Percentiles rank a stretch among this genome's conserved stretches.
Evolutionary conservation across 1,140 invertebrate genomes (phyloP).

Genomic region (Rhagoletis zephyria): DNA sequence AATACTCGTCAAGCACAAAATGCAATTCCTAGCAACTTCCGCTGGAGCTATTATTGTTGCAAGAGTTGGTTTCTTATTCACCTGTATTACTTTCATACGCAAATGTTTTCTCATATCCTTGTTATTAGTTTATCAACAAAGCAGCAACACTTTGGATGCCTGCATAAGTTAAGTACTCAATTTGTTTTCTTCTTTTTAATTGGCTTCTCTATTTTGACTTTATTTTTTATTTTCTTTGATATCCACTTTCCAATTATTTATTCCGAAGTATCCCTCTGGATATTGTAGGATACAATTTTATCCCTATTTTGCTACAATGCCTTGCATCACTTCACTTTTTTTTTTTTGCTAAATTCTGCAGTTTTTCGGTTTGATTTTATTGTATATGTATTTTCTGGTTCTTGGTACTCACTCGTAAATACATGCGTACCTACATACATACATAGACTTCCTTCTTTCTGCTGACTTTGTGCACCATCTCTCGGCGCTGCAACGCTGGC

Average conservation of each 20-base stretch:
- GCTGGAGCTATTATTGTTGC: too few relatives aligned
- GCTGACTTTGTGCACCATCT: neutral
- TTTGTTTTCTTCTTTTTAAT: neutral
- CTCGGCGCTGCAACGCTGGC: constrained; percentile 7
- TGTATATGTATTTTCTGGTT: neutral
- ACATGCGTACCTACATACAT: too few relatives aligned
- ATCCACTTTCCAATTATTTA: neutral
- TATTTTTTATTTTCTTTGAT: neutral
- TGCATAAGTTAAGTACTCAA: neutral
- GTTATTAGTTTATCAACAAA: too few relatives aligned
- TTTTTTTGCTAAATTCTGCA: neutral
- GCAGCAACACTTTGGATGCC: too few relatives aligned
- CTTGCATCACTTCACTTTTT: neutral
- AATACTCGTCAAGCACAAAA: too few relatives aligned
- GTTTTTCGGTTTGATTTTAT: constrained; percentile 4
- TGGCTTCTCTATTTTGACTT: neutral
- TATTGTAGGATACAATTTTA: constrained; percentile 11
- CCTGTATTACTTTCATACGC: too few relatives aligned
- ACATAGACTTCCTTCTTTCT: neutral
- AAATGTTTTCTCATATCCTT: too few relatives aligned
- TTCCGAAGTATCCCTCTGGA: neutral
- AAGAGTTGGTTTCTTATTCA: too few relatives aligned
- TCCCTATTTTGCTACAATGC: neutral
- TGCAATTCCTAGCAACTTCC: too few relatives aligned
- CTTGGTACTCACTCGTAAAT: neutral